Conservation (phyloP, 2,888 invertebrate genomes). For the Deladenus siricidicola region DNA sequence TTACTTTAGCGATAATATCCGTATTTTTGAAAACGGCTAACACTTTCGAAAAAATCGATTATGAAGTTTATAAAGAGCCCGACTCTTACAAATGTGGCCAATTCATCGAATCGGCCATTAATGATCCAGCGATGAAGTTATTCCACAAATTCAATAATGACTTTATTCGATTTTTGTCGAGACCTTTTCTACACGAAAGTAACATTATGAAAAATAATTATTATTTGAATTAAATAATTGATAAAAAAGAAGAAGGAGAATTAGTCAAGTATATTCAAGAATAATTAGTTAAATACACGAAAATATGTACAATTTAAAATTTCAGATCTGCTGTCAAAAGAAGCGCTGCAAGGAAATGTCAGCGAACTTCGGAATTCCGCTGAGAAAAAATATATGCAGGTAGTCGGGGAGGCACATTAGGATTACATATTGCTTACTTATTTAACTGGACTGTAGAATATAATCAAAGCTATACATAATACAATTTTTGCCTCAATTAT, state of each 20-base stretch:
- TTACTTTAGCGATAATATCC: background rate
- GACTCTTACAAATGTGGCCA: conserved; percentile 9
- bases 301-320: too few species aligned
- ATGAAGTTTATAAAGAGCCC: background rate
- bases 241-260: too few species aligned
- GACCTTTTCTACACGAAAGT: conserved; percentile 35
- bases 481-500: background rate
- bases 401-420: background rate
- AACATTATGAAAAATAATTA: too few species aligned
- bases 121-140: conserved; percentile 42
- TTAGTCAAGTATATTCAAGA: too few species aligned
- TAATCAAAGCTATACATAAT: too few species aligned
- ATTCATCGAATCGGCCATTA: conserved; percentile 11
- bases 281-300: too few species aligned
- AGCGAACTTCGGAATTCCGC: background rate
- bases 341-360: conserved; percentile 35
- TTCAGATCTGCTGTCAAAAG: conserved; percentile 31
- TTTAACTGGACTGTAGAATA: too few species aligned
- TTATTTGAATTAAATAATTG: too few species aligned
- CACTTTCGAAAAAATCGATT: too few species aligned
- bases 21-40: too few species aligned
- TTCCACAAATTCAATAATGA: conserved; percentile 43
- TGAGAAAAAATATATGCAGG: background rate
- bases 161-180: conserved; percentile 38
- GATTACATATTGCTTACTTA: background rate